Base-by-base conservation (phyloP, 2,888 invertebrate species). In the Pseudococcus viburni region DNA sequence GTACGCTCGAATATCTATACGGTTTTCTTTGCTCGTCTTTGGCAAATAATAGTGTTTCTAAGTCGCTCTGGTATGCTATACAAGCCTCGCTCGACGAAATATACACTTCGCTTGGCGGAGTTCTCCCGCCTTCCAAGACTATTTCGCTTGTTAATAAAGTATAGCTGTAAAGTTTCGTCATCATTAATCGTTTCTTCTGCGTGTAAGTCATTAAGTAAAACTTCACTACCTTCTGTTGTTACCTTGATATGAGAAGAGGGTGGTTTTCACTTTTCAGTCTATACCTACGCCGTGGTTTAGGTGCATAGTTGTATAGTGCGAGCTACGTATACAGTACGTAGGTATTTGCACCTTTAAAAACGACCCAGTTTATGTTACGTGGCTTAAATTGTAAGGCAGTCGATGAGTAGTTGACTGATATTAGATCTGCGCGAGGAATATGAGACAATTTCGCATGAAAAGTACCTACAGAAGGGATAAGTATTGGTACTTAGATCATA, bases 201-300 rank as follows among this genome's bases (percentile, higher is more conserved):
- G 19, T 33, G 68, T 26, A 68, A 77, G 33, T 77, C 77, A 77
- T 77, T 77, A 77, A 77, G 77, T 42, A 42, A 39, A 77, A 77
- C 26, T 77, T 77, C 77, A 77, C 77, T 39, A 77, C 77, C 77
- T 42, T 42, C 8, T 77, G 77, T 39, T 77, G 77, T 77, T 77
- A 77, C 77, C 39, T 42, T 77, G 77, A 17, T 77, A 77, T 77
- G 77, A 39, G 77, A n/a, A 4, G 17, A 15, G 55, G 55, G 68
- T 1, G 42, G 77, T 17, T 77, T 39, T 42, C 42, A 9, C 42
- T 17, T 77, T 39, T 42, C 42, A 9, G n/a, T 12, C 68, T 68
- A 26, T 64, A n/a, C n/a, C n/a, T n/a, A 26, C 68, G 22, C 11
- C 5, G 7, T 55, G 55, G 68, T 68, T 26, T 68, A 26, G 26